Conservation (phyloP, 2,888 invertebrate genomes). For the Eupithecia tripunctaria region DNA sequence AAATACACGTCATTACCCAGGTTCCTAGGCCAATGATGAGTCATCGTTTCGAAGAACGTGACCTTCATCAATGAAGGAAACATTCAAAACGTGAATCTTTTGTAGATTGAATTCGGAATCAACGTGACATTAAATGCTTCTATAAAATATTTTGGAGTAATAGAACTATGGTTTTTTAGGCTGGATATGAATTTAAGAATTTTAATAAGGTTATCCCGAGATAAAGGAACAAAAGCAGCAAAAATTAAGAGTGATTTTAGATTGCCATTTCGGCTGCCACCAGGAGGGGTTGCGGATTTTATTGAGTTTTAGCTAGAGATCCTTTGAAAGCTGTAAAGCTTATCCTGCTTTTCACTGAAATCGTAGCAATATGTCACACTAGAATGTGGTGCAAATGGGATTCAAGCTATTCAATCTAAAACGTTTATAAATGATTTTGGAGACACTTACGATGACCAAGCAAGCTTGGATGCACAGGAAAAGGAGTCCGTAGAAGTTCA, state of each 20-base stretch:
- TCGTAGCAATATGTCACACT: neutral
- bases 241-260: neutral
- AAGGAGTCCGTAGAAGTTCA: slow-evolving; percentile 12
- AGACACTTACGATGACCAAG: slow-evolving; percentile 31
- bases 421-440: neutral
- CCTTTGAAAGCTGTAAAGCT: neutral
- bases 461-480: slow-evolving; percentile 22
- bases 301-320: neutral
- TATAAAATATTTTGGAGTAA: neutral
- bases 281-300: neutral
- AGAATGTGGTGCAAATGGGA: neutral
- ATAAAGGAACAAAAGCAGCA: neutral
- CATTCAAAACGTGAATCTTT: neutral
- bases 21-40: neutral
- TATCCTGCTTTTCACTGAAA: neutral
- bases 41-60: neutral
- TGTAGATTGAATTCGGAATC: neutral
- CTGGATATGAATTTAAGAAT: neutral
- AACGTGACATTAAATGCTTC: neutral
- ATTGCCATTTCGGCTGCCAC: neutral
- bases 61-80: neutral
- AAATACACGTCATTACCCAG: neutral
- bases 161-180: neutral
- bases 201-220: neutral
- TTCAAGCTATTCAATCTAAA: neutral